Percentiles rank a stretch among this genome's conserved stretches.
These are phyloP conservation scores for Montifringilla adamsi DNA, from an alignment of 2,113 vertebrate species.

Conservation along the genomic window DNA sequence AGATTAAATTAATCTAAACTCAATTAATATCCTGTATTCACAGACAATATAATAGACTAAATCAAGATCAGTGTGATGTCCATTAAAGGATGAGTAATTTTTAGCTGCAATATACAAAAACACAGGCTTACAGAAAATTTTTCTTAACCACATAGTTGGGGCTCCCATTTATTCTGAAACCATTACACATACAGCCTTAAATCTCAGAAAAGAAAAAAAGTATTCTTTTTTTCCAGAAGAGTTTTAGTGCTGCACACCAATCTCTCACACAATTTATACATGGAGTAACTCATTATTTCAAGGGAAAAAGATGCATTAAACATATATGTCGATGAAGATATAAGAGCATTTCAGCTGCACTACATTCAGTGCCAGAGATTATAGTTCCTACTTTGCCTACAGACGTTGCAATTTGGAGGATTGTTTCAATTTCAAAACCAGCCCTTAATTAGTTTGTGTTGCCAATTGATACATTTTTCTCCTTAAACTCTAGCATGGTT, in stretches of 20 bases:
- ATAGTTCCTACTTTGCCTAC: background rate
- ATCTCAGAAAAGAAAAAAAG: background rate
- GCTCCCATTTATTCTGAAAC: background rate
- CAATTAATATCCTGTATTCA: slow-evolving; percentile 30
- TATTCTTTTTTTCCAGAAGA: background rate
- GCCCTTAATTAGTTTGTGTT: background rate
- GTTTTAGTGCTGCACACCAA: background rate
- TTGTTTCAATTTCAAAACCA: background rate
- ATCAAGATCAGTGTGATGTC: slow-evolving; percentile 3
- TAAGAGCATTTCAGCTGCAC: background rate
- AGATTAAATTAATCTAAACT: background rate
- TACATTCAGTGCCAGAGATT: background rate
- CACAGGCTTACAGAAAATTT: background rate
- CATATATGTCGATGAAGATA: background rate
- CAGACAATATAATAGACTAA: background rate
- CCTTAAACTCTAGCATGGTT: background rate
- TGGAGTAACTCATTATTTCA: background rate
- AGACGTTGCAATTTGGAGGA: background rate
- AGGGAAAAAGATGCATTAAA: background rate
- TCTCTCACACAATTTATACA: background rate
- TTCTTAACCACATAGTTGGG: background rate
- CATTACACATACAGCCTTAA: background rate
- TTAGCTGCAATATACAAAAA: background rate
- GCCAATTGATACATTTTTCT: background rate
- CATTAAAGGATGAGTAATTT: background rate